Percentiles rank a stretch among this genome's conserved stretches.
These are phyloP conservation scores for Ianthella basta DNA, from an alignment of 37 sponge, comb jelly and placozoan genomes.

Conservation along the genomic window DNA sequence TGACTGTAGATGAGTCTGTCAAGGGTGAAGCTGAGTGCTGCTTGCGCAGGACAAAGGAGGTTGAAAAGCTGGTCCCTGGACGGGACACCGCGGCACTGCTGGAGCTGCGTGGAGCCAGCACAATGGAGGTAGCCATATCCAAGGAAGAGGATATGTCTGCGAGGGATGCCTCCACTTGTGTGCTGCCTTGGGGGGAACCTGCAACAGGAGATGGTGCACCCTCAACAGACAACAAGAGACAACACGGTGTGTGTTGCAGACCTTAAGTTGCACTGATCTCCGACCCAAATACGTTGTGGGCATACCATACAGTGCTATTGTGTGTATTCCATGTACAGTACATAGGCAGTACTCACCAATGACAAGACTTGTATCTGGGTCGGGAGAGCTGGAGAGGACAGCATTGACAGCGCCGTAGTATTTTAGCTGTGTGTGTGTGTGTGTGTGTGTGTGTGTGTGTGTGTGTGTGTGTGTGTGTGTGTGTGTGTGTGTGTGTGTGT, in stretches of 20 bases:
- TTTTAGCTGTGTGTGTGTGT: constrained; percentile 22
- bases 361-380: constrained; percentile 59
- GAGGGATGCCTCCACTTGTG: constrained; percentile 57
- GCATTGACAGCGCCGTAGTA: constrained; percentile 45
- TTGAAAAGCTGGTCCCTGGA: neutral
- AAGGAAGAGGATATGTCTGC: neutral
- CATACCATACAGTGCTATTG: too few relatives aligned
- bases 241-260: too few relatives aligned
- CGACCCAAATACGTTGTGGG: too few relatives aligned
- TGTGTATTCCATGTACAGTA: too few relatives aligned
- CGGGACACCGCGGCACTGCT: neutral
- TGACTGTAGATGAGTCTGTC: too few relatives aligned
- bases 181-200: constrained; percentile 76
- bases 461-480: too few relatives aligned
- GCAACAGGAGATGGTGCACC: too few relatives aligned
- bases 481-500: too few relatives aligned
- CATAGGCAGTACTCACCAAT: constrained; percentile 53
- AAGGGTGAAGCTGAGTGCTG: too few relatives aligned
- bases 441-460: neutral
- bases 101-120: constrained; percentile 18
- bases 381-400: constrained; percentile 63
- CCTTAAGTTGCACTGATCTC: too few relatives aligned
- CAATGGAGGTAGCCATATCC: neutral
- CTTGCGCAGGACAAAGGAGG: too few relatives aligned
- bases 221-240: too few relatives aligned